phyloP scores from a whole-genome alignment of 2,888 invertebrate species.

The Limnephilus lunatus region DNA sequence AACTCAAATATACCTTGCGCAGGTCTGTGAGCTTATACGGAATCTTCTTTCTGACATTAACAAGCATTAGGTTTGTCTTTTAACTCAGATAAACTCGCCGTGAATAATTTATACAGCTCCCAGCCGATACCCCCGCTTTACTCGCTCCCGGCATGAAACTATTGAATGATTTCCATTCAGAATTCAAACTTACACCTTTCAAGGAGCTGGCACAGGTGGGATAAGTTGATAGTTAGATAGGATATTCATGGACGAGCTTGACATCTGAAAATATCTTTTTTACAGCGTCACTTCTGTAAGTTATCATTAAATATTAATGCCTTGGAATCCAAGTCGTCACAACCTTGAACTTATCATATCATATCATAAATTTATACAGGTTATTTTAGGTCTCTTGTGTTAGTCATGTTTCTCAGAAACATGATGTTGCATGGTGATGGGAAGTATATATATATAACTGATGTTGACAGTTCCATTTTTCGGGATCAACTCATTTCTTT shows the following conservation, averaged over 20 bases:
- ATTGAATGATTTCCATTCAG: background rate
- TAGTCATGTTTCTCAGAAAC: background rate
- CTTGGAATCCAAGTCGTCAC: background rate
- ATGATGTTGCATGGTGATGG: background rate
- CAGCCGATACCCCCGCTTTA: background rate
- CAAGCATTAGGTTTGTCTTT: background rate
- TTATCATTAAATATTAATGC: background rate
- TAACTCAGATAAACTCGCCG: background rate
- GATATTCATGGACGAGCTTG: constrained; percentile 15
- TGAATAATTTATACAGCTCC: background rate
- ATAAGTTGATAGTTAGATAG: background rate
- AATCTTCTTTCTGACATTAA: background rate
- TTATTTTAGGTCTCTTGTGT: background rate
- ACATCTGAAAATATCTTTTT: background rate
- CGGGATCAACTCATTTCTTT: too few relatives aligned
- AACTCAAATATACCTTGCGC: background rate
- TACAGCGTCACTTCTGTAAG: background rate
- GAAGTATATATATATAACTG: too few relatives aligned
- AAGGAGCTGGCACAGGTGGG: background rate
- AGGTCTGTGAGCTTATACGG: background rate
- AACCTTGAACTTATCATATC: background rate
- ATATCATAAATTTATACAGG: background rate
- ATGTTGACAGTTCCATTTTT: too few relatives aligned
- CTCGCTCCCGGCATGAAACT: background rate
- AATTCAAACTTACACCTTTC: background rate